These are phyloP conservation scores for Ia io DNA, from an alignment of 2,113 vertebrate genomes.

Conservation along the genomic window DNA sequence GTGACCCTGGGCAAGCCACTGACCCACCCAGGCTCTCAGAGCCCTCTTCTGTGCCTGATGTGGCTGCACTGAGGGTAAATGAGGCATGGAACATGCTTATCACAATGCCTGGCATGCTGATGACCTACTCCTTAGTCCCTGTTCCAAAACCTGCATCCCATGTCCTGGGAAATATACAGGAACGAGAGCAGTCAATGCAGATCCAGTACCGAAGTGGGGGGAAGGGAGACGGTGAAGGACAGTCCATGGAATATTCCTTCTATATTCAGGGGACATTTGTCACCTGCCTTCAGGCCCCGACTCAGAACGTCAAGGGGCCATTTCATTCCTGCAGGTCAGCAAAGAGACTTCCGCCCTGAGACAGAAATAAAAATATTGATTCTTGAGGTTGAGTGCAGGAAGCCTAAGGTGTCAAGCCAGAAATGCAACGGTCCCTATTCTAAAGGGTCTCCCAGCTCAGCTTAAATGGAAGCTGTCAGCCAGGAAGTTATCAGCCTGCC, in stretches of 20 bases:
- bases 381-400: constrained; percentile 29
- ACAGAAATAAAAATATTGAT: constrained; percentile 44
- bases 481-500: background rate
- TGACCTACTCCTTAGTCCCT: background rate
- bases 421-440: background rate
- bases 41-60: background rate
- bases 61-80: background rate
- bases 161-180: background rate
- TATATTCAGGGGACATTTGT: background rate
- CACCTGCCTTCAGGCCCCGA: background rate
- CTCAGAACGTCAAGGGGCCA: background rate
- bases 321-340: background rate
- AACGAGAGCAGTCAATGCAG: background rate
- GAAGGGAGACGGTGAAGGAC: background rate
- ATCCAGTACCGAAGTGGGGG: background rate
- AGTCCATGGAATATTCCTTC: background rate
- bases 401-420: constrained; percentile 5
- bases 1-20: background rate
- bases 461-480: background rate
- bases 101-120: background rate
- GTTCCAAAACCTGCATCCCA: background rate
- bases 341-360: background rate
- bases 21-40: background rate
- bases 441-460: background rate
- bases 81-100: background rate